Evolutionary conservation across 2,797 vertebrate species (phyloP).

Genomic region (Discoglossus pictus): DNA sequence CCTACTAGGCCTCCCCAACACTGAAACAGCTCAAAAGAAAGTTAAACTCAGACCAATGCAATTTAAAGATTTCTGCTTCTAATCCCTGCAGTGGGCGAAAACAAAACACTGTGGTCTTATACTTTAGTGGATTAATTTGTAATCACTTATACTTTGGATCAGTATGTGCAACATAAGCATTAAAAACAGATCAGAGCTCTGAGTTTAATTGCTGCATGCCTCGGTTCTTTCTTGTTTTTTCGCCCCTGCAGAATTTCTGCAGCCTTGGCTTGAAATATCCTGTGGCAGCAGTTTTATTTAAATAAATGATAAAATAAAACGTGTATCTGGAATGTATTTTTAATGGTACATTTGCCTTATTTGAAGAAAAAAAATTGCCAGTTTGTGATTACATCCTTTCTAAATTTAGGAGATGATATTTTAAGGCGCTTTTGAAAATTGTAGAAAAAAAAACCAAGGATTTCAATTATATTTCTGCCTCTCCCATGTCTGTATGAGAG

Average conservation of each 20-base stretch:
- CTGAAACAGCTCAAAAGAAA: conserved; percentile 14
- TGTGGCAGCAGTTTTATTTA: conserved; percentile 40
- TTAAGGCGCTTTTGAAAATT: conserved; percentile 1
- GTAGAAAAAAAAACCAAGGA: conserved; percentile 10
- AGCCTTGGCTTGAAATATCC: conserved; percentile 25
- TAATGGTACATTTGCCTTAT: conserved; percentile 2
- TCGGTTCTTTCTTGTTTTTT: conserved; percentile 23
- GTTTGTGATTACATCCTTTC: too few species aligned
- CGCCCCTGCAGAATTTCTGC: conserved; percentile 27
- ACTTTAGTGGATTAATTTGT: conserved; percentile 44
- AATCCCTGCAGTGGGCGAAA: conserved; percentile 30
- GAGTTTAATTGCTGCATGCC: conserved; percentile 40
- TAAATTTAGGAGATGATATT: conserved; percentile 4
- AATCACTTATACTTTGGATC: conserved; percentile 50
- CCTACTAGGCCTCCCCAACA: conserved; percentile 2
- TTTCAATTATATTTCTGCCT: conserved; percentile 27
- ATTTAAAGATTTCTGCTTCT: conserved; percentile 35
- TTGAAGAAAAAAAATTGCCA: conserved; percentile 1
- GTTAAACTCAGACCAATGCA: conserved; percentile 17
- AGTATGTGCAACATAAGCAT: conserved; percentile 48
- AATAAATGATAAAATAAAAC: conserved; percentile 33
- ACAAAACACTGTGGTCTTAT: conserved; percentile 42
- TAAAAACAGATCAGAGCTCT: conserved; percentile 40
- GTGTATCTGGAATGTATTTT: conserved; percentile 5
- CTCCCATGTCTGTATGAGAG: conserved; percentile 6